phyloP scores from a whole-genome alignment of 2,797 vertebrate genomes.

The Dendrocincla tyrannina region DNA sequence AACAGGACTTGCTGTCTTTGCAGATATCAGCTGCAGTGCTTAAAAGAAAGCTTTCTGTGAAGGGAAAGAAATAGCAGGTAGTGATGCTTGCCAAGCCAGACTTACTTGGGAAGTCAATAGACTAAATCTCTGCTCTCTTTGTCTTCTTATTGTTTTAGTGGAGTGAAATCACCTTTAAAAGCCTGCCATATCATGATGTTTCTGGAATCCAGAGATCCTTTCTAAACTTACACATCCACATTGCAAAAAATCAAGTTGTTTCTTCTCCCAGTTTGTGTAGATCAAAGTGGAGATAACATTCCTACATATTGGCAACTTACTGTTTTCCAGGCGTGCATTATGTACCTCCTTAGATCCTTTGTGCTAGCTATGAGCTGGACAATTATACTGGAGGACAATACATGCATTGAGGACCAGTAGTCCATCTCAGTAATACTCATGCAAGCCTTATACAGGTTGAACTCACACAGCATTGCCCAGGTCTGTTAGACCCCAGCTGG shows the following conservation, averaged over 20 bases:
- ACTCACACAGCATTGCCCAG: neutral
- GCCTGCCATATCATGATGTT: neutral
- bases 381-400: neutral
- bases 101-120: neutral
- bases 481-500: neutral
- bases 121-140: neutral
- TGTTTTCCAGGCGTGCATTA: neutral
- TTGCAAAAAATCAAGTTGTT: neutral
- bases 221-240: neutral
- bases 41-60: neutral
- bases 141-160: neutral
- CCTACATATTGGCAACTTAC: neutral
- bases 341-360: neutral
- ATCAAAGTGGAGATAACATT: neutral
- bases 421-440: neutral
- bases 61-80: neutral
- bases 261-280: neutral
- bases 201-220: neutral
- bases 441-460: neutral
- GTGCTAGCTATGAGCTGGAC: neutral
- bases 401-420: neutral
- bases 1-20: neutral
- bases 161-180: neutral
- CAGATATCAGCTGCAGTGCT: neutral
- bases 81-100: neutral